A percentile compares a stretch with the other conserved stretches of the same genome.
These are phyloP conservation scores for Trididemnum clinides DNA, from an alignment of 23 tunicate species.

Conservation along the genomic window DNA sequence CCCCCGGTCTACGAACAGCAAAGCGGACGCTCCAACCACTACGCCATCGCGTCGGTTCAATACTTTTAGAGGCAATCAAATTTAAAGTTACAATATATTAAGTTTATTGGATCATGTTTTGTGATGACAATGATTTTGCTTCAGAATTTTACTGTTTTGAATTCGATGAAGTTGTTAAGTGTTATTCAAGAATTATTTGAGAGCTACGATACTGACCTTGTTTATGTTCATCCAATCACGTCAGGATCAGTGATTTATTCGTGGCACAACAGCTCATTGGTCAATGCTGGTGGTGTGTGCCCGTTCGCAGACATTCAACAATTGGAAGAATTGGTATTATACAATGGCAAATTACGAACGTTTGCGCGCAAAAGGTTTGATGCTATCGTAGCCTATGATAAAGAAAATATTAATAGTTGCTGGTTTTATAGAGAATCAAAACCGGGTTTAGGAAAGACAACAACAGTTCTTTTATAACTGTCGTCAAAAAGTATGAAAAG, in stretches of 20 bases:
- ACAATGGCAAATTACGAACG: too few species aligned
- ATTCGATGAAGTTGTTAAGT: conserved; percentile 34
- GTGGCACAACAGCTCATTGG: conserved; percentile 75
- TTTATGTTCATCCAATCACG: conserved; percentile 50
- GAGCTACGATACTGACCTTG: not conserved
- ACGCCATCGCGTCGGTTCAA: too few species aligned
- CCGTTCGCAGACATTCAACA: conserved; percentile 47
- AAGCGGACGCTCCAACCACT: too few species aligned
- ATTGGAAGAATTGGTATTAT: too few species aligned
- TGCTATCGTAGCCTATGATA: too few species aligned
- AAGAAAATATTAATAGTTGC: too few species aligned
- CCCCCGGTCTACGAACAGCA: too few species aligned
- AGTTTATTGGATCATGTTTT: not conserved
- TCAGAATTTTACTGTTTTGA: conserved; percentile 61
- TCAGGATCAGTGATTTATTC: conserved; percentile 68
- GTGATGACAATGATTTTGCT: not conserved
- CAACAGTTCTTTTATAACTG: too few species aligned
- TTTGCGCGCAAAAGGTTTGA: too few species aligned
- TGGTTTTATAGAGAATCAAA: too few species aligned
- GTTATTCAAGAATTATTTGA: conserved; percentile 28
- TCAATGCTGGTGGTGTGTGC: conserved; percentile 27
- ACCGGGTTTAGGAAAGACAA: too few species aligned
- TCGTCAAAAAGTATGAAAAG: too few species aligned
- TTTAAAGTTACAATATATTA: not conserved
- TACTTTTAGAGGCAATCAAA: not conserved